These are phyloP conservation scores for Cryptotis parvus DNA, from an alignment of 2,113 vertebrate genomes.

Conservation along the genomic window DNA sequence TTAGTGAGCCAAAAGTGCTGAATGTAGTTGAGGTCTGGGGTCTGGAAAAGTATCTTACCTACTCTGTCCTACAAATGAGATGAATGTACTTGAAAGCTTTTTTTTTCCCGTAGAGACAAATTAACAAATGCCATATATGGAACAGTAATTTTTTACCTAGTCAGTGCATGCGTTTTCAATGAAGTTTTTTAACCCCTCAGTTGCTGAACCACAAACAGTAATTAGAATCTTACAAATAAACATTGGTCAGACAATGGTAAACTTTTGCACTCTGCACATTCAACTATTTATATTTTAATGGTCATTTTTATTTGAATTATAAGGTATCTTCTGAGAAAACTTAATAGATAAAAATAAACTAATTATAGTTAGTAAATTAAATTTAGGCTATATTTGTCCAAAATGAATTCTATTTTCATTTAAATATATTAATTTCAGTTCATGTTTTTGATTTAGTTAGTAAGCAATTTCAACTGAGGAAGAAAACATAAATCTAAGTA, in stretches of 20 bases:
- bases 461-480: neutral
- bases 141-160: neutral
- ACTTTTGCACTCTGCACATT: neutral
- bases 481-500: neutral
- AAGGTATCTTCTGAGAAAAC: neutral
- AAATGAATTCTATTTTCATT: neutral
- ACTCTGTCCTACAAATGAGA: neutral
- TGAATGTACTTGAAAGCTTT: neutral
- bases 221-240: neutral
- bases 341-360: neutral
- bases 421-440: conserved; percentile 21
- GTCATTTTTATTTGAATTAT: neutral
- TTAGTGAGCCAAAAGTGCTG: neutral
- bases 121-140: neutral
- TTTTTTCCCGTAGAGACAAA: neutral
- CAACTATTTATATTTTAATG: neutral
- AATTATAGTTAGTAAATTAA: neutral
- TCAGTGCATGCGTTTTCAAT: neutral
- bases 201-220: neutral
- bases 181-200: neutral
- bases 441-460: neutral
- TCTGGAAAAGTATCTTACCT: neutral
- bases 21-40: neutral
- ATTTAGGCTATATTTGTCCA: neutral
- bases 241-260: neutral